phyloP scores from a whole-genome alignment of 2,888 invertebrate species.

The Drosophila falleni region DNA sequence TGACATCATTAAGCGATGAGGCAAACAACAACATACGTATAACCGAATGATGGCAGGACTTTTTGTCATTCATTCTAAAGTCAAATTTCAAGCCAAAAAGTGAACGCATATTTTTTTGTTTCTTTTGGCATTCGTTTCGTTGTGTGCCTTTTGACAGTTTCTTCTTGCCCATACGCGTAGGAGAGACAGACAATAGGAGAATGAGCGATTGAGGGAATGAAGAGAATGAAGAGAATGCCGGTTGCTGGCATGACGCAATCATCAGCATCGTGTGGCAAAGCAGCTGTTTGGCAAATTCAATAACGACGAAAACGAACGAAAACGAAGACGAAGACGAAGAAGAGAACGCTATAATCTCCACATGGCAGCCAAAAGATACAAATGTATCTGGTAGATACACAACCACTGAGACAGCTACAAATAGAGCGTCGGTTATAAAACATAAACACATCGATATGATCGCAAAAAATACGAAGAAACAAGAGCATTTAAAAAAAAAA shows the following conservation, averaged over 20 bases:
- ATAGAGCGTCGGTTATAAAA: constrained; percentile 17
- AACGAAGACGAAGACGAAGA: constrained; percentile 12
- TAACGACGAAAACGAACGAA: background rate
- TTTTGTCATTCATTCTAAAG: constrained; percentile 5
- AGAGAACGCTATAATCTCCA: constrained; percentile 31
- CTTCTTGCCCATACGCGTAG: background rate
- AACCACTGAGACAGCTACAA: constrained; percentile 5
- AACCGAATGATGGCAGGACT: constrained; percentile 12
- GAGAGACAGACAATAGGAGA: constrained; percentile 1
- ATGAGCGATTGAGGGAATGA: background rate
- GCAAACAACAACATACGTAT: constrained; percentile 5
- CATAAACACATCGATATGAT: constrained; percentile 35
- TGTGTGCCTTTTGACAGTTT: constrained; percentile 8
- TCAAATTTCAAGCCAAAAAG: constrained; percentile 8
- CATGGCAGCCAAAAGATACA: constrained; percentile 51
- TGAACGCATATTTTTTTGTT: constrained; percentile 18
- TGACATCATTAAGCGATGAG: constrained; percentile 44
- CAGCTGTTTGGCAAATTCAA: constrained; percentile 44
- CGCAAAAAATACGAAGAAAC: background rate
- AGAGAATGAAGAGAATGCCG: constrained; percentile 5
- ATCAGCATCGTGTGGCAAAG: constrained; percentile 30
- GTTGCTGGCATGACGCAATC: constrained; percentile 54
- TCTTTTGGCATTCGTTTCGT: background rate
- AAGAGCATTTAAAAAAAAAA: background rate
- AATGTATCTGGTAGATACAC: constrained; percentile 37